phyloP scores from a whole-genome alignment of 1,140 invertebrate genomes.

The Anoplophora glabripennis region DNA sequence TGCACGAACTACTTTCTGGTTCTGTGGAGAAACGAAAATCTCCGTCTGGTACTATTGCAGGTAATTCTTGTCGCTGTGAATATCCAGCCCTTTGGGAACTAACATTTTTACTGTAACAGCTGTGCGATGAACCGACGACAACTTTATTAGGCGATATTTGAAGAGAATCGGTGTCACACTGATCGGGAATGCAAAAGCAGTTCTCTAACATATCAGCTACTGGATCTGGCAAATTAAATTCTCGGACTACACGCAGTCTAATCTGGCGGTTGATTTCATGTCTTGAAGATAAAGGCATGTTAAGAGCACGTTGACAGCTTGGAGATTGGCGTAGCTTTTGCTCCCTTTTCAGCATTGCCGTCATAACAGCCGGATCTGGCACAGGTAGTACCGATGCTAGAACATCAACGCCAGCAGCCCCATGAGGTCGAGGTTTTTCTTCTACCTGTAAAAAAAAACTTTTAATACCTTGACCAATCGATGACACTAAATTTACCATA shows the following conservation, averaged over 20 bases:
- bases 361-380: conserved; percentile 70
- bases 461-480: conserved; percentile 42
- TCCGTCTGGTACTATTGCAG: conserved; percentile 46
- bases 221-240: conserved; percentile 90
- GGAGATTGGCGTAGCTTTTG: conserved; percentile 79
- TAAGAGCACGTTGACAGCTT: conserved; percentile 72
- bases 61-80: conserved; percentile 38
- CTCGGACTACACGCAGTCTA: conserved; percentile 83
- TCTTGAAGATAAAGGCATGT: conserved; percentile 71
- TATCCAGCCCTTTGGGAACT: conserved; percentile 59
- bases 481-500: conserved; percentile 59
- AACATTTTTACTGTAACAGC: conserved; percentile 53
- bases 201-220: conserved; percentile 80
- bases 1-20: conserved; percentile 59
- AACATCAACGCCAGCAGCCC: conserved; percentile 62
- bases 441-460: conserved; percentile 44
- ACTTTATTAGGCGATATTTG: conserved; percentile 36
- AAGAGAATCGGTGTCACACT: conserved; percentile 33
- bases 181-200: conserved; percentile 42
- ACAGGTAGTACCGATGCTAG: conserved; percentile 62
- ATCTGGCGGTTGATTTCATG: conserved; percentile 75
- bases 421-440: conserved; percentile 56
- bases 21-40: conserved; percentile 50
- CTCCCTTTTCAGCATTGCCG: conserved; percentile 82
- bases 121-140: conserved; percentile 1